Percentiles rank a stretch among this genome's conserved stretches.
Conservation (phyloP, 2,797 vertebrate genomes). For the Phataginus tricuspis region DNA sequence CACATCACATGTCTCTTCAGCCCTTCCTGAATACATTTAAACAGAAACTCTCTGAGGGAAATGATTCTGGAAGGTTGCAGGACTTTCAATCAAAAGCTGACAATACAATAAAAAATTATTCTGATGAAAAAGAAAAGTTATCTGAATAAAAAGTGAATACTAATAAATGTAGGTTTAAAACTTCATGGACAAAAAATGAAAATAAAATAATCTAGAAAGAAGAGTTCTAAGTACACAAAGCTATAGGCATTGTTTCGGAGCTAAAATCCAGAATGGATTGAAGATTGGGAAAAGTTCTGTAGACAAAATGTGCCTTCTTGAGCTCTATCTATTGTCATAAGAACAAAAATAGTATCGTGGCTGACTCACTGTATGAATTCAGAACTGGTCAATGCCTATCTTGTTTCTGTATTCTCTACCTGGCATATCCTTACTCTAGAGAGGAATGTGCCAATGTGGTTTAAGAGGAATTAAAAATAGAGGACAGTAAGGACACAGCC, state of each 20-base stretch:
- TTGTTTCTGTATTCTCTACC: not conserved
- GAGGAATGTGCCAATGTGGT: not conserved
- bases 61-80: not conserved
- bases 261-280: slow-evolving; percentile 17
- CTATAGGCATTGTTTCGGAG: slow-evolving; percentile 6
- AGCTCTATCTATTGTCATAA: not conserved
- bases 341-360: not conserved
- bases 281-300: not conserved
- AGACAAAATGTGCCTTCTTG: not conserved
- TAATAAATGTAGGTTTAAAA: not conserved
- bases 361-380: not conserved
- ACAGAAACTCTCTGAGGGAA: not conserved
- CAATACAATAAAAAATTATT: slow-evolving; percentile 15
- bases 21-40: not conserved
- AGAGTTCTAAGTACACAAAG: not conserved
- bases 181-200: not conserved
- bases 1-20: not conserved
- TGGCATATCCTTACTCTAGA: not conserved
- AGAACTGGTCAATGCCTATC: not conserved
- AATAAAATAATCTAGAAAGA: not conserved
- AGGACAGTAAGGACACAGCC: not conserved
- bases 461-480: slow-evolving; percentile 24
- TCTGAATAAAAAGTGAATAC: not conserved
- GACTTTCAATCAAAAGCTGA: slow-evolving; percentile 32
- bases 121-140: slow-evolving; percentile 6